A percentile compares a stretch with the other conserved stretches of the same genome.
Conservation (phyloP, 2,797 vertebrate species). For the Scomberomorus guttatus region DNA sequence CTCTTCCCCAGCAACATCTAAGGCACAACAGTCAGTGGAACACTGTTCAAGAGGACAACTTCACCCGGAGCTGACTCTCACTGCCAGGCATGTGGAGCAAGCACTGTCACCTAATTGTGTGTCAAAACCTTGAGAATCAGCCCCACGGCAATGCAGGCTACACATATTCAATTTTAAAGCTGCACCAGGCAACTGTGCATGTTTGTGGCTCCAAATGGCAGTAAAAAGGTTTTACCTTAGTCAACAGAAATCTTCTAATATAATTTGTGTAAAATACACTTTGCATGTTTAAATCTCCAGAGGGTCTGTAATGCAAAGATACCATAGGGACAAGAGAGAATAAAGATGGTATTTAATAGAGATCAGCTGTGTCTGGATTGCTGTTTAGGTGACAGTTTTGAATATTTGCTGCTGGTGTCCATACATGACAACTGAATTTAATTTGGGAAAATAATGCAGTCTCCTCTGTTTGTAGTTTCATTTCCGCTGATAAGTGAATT, state of each 20-base stretch:
- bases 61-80: constrained; percentile 56
- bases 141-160: constrained; percentile 21
- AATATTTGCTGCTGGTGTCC: constrained; percentile 50
- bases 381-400: constrained; percentile 35
- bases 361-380: constrained; percentile 20
- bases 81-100: constrained; percentile 43
- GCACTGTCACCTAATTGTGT: constrained; percentile 65
- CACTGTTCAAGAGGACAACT: constrained; percentile 49
- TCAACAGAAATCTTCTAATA: constrained; percentile 34
- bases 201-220: constrained; percentile 17
- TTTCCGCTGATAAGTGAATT: constrained; percentile 65
- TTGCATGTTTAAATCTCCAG: constrained; percentile 8
- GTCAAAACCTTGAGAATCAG: constrained; percentile 56
- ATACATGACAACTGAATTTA: constrained; percentile 63
- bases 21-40: constrained; percentile 45
- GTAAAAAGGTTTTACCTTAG: constrained; percentile 1
- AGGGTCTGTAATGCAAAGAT: constrained; percentile 21
- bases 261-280: constrained; percentile 24
- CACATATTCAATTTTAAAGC: constrained; percentile 25
- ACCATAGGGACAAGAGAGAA: neutral
- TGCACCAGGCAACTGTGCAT: constrained; percentile 18
- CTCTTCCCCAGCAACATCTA: constrained; percentile 53
- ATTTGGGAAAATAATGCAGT: constrained; percentile 65
- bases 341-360: constrained; percentile 8
- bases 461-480: constrained; percentile 57